Evolutionary conservation across 2,113 vertebrate species (phyloP).

Genomic region (Pithys albifrons): DNA sequence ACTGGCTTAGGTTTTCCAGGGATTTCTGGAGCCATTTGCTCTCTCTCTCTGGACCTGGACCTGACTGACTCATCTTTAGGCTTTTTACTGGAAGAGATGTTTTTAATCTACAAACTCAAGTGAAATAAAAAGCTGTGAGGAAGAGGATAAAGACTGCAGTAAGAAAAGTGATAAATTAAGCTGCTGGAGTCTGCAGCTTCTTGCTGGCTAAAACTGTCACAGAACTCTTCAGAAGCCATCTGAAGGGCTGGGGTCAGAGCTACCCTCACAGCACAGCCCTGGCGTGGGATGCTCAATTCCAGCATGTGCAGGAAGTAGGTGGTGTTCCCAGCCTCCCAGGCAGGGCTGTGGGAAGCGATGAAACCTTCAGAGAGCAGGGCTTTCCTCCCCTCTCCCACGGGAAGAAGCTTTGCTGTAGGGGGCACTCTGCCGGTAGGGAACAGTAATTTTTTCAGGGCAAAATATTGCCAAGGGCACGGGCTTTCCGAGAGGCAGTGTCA

Average conservation of each 20-base stretch:
- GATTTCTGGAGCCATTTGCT: not conserved
- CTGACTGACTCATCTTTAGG: not conserved
- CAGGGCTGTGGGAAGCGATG: not conserved
- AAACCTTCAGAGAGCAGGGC: not conserved
- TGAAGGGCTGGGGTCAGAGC: fast-evolving
- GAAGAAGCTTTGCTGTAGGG: not conserved
- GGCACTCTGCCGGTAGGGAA: not conserved
- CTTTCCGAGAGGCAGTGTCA: not conserved
- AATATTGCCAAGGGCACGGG: not conserved
- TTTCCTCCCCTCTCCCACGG: not conserved
- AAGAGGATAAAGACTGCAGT: not conserved
- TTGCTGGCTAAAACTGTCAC: not conserved
- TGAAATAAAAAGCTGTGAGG: not conserved
- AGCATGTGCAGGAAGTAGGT: not conserved
- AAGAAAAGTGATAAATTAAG: not conserved
- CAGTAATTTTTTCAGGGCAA: not conserved
- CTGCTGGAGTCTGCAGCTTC: not conserved
- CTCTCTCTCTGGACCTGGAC: not conserved
- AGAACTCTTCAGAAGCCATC: not conserved
- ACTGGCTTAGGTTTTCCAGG: not conserved
- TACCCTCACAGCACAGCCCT: not conserved
- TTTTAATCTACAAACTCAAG: not conserved
- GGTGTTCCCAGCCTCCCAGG: not conserved
- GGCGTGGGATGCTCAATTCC: not conserved
- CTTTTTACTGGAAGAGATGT: not conserved